A percentile compares a stretch with the other conserved stretches of the same genome.
Evolutionary conservation across 2,888 invertebrate species (phyloP).

Genomic region (Hoplodrina blanda): DNA sequence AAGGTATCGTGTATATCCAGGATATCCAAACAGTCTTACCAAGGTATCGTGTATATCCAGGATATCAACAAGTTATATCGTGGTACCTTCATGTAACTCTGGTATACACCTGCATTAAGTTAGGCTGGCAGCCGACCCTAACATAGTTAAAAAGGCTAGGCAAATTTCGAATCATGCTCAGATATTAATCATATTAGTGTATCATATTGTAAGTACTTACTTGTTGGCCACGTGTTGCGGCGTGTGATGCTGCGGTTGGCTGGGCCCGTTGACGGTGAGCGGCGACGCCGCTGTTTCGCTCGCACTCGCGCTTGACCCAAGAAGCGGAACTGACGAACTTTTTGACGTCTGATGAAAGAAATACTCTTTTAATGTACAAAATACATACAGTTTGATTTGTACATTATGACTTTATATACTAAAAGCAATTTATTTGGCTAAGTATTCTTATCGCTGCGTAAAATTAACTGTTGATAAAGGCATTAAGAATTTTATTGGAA

Average conservation of each 20-base stretch:
- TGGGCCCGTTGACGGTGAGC: constrained; percentile 84
- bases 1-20: too few relatives aligned
- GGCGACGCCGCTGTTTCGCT: constrained; percentile 78
- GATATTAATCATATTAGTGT: too few relatives aligned
- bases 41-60: too few relatives aligned
- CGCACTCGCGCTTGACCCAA: constrained; percentile 66
- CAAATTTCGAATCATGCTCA: too few relatives aligned
- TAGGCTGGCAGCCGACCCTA: too few relatives aligned
- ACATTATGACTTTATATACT: too few relatives aligned
- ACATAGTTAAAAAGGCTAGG: too few relatives aligned
- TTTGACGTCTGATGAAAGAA: constrained; percentile 72
- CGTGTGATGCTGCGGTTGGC: constrained; percentile 75
- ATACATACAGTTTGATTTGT: not conserved
- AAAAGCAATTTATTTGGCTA: not conserved
- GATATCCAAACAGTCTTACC: too few relatives aligned
- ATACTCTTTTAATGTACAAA: constrained; percentile 1
- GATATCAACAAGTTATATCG: too few relatives aligned
- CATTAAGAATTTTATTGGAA: constrained; percentile 8
- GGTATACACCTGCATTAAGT: too few relatives aligned
- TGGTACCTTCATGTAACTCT: too few relatives aligned
- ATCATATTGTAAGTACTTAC: constrained; percentile 63
- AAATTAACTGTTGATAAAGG: constrained; percentile 10
- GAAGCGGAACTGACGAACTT: constrained; percentile 72
- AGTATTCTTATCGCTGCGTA: constrained; percentile 33
- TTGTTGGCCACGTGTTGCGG: constrained; percentile 84